Evolutionary conservation across 1,140 invertebrate genomes (phyloP).

Genomic region (Meloidogyne chitwoodi): DNA sequence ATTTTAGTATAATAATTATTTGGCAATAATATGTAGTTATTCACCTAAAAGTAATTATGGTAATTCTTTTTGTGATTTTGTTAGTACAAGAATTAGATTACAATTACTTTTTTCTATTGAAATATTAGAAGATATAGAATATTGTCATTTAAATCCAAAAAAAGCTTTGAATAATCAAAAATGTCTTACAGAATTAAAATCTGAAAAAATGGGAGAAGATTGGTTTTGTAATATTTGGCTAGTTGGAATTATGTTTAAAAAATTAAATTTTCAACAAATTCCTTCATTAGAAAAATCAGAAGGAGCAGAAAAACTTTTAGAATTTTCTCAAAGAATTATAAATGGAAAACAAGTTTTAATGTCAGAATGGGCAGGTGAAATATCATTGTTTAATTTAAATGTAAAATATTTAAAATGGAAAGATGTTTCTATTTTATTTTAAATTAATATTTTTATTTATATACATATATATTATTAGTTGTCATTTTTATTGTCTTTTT

Average conservation of each 20-base stretch:
- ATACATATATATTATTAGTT: no score
- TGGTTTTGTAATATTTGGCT: background rate
- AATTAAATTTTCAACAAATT: background rate
- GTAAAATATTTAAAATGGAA: no score
- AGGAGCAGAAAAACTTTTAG: background rate
- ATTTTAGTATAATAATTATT: background rate
- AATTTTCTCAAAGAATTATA: background rate
- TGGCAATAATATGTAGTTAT: background rate
- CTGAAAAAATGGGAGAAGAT: background rate
- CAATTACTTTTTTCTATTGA: slow-evolving; percentile 5
- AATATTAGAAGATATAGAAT: background rate
- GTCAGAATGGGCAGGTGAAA: background rate
- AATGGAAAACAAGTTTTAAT: background rate
- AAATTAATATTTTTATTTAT: no score
- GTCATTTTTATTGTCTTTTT: no score
- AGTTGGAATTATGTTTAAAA: background rate
- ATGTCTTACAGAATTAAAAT: background rate
- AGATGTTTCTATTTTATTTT: no score
- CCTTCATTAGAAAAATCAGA: background rate
- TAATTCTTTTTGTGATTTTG: background rate
- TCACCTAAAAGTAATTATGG: background rate
- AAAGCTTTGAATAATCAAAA: background rate
- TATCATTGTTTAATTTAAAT: background rate
- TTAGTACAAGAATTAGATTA: background rate
- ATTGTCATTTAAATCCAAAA: background rate